Conservation (phyloP, 2,797 vertebrate genomes). For the Hypotaenidia philippensis region DNA sequence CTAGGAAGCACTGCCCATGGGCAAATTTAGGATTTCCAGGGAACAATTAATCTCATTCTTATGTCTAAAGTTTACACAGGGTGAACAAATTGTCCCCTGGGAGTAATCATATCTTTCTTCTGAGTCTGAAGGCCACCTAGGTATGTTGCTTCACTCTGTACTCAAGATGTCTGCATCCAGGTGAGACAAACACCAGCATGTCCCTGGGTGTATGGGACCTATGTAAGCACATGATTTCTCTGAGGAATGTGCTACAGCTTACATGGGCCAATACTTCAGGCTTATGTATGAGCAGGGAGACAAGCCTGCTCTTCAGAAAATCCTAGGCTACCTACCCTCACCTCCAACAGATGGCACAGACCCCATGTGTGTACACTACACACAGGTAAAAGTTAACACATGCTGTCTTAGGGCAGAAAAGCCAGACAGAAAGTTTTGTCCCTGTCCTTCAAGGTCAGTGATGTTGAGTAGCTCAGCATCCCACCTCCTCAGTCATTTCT, state of each 20-base stretch:
- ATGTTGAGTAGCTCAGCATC: not conserved
- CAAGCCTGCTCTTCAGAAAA: not conserved
- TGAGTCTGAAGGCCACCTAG: not conserved
- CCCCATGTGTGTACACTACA: fast-evolving
- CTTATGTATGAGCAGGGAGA: not conserved
- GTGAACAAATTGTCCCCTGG: not conserved
- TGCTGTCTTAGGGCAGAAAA: not conserved
- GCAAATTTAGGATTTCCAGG: not conserved
- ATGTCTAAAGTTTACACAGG: not conserved
- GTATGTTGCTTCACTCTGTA: not conserved
- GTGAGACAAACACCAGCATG: not conserved
- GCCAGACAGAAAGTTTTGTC: not conserved
- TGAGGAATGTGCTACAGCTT: not conserved
- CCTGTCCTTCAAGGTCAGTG: not conserved
- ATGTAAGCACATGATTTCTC: not conserved
- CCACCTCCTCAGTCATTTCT: not conserved
- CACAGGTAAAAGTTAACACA: not conserved
- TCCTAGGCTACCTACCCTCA: not conserved
- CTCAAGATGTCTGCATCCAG: not conserved
- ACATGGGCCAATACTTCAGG: not conserved
- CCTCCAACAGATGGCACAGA: not conserved
- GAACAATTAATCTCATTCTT: not conserved
- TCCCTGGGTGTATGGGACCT: not conserved
- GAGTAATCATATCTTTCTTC: not conserved
- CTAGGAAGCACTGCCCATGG: not conserved